Conservation (phyloP, 2,888 invertebrate species). For the Mamestra brassicae region DNA sequence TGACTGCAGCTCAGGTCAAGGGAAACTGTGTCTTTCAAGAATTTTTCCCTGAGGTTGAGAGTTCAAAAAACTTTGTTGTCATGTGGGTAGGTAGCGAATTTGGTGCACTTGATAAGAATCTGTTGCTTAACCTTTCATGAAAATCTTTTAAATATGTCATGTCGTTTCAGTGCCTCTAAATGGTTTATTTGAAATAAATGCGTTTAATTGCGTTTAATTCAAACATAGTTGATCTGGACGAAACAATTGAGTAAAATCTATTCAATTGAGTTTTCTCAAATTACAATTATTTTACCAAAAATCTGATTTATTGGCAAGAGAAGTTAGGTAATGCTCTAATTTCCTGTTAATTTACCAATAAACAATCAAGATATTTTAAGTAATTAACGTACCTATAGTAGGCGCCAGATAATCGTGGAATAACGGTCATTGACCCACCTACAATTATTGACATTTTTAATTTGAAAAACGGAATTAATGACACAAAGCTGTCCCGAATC, state of each 20-base stretch:
- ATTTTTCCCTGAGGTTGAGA: slow-evolving; percentile 4
- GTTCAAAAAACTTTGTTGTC: slow-evolving; percentile 24
- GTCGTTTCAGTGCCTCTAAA: too few species aligned
- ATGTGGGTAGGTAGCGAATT: slow-evolving; percentile 7
- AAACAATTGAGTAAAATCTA: not conserved
- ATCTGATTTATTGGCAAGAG: not conserved
- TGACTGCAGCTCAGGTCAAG: slow-evolving; percentile 15
- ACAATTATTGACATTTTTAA: too few species aligned
- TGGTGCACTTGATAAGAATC: not conserved
- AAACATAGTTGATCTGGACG: too few species aligned
- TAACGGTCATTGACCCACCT: too few species aligned
- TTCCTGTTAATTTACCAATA: not conserved
- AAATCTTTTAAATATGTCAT: too few species aligned
- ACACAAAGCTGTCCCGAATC: too few species aligned
- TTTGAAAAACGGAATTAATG: too few species aligned
- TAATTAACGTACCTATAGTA: not conserved
- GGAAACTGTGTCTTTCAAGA: slow-evolving; percentile 8
- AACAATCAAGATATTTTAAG: not conserved
- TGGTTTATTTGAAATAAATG: too few species aligned
- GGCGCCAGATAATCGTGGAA: too few species aligned
- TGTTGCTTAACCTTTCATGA: not conserved
- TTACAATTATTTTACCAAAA: not conserved
- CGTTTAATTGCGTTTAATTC: too few species aligned
- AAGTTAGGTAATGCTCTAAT: not conserved
- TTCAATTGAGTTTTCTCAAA: not conserved